These are phyloP conservation scores for Pangasius krempfi DNA, from an alignment of 2,797 vertebrate species.

Conservation along the genomic window DNA sequence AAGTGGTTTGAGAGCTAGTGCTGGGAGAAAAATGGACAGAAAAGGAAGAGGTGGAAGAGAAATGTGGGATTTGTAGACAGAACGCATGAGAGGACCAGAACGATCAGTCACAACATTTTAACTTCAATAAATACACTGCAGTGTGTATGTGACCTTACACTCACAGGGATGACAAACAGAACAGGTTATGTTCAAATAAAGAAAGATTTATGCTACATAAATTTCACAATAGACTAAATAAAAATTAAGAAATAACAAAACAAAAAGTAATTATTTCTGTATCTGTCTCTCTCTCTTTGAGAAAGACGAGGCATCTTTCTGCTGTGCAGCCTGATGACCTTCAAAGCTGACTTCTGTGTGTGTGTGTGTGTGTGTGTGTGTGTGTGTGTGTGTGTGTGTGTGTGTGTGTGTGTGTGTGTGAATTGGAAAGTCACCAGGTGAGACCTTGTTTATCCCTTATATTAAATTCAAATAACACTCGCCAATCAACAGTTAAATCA, in stretches of 20 bases:
- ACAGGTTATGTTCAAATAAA: background rate
- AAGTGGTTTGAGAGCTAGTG: conserved; percentile 48
- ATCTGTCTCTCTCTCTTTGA: background rate
- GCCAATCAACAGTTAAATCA: background rate
- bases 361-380: background rate
- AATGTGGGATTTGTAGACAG: conserved; percentile 21
- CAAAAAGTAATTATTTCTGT: background rate
- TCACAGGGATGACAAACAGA: background rate
- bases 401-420: background rate
- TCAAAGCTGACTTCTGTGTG: background rate
- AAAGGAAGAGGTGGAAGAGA: conserved; percentile 12
- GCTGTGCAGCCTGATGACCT: background rate
- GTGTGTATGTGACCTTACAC: background rate
- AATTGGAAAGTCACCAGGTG: background rate
- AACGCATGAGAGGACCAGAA: background rate
- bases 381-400: background rate
- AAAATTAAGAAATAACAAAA: background rate
- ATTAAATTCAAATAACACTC: background rate
- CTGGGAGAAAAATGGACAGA: conserved; percentile 16
- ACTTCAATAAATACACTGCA: background rate
- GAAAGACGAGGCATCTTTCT: background rate
- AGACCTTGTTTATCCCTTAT: background rate
- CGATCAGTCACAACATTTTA: background rate
- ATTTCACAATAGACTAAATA: background rate
- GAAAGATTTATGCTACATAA: background rate